Evolutionary conservation across 2,797 vertebrate genomes (phyloP).

Genomic region (Nasua narica): DNA sequence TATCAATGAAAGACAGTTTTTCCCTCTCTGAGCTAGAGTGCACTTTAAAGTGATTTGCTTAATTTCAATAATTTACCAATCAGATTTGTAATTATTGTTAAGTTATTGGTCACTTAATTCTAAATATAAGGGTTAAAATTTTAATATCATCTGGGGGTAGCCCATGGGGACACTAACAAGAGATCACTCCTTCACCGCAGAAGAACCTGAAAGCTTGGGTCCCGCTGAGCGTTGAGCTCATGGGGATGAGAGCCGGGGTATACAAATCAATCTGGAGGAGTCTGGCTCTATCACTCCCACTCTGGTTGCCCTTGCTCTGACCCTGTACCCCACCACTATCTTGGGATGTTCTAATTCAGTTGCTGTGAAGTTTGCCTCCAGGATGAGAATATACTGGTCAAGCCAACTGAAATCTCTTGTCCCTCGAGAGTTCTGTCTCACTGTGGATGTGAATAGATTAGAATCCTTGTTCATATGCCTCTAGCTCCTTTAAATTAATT

Average conservation of each 20-base stretch:
- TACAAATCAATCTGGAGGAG: neutral
- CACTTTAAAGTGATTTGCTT: slow-evolving; percentile 3
- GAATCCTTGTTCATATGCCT: neutral
- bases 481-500: neutral
- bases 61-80: slow-evolving; percentile 51
- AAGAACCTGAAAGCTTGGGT: neutral
- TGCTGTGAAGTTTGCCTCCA: neutral
- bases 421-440: neutral
- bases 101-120: slow-evolving; percentile 1
- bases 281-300: neutral
- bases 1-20: neutral
- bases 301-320: too few species aligned
- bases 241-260: neutral
- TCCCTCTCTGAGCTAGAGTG: neutral
- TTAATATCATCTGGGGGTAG: neutral
- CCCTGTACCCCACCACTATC: too few species aligned
- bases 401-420: neutral
- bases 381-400: neutral
- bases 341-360: neutral
- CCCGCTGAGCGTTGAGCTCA: neutral
- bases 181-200: neutral
- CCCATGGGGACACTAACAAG: neutral
- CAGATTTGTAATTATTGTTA: slow-evolving; percentile 51
- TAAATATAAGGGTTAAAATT: neutral
- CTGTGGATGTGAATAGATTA: neutral